Conservation (phyloP, 1,140 invertebrate genomes). For the Panulirus ornatus region DNA sequence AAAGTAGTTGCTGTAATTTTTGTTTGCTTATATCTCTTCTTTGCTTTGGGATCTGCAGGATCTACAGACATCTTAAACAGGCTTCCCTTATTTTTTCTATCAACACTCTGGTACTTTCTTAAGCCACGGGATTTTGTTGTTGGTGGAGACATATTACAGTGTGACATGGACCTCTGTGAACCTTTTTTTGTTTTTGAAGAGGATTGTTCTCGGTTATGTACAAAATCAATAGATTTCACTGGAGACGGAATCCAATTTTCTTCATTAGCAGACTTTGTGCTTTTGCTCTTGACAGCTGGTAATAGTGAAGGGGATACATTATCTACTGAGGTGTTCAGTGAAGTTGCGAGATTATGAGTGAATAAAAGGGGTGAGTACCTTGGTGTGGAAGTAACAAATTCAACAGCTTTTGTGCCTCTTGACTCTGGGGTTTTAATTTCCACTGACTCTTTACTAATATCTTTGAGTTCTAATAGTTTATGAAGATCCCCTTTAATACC, state of each 20-base stretch:
- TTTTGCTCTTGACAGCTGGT: neutral
- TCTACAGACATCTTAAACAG: neutral
- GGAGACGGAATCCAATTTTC: neutral
- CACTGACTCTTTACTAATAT: neutral
- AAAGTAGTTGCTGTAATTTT: constrained; percentile 8
- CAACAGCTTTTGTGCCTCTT: neutral
- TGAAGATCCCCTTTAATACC: neutral
- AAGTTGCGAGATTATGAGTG: neutral
- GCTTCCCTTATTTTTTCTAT: neutral
- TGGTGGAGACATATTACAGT: neutral
- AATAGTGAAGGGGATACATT: constrained; percentile 1
- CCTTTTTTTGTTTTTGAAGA: neutral
- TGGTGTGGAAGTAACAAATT: constrained; percentile 1
- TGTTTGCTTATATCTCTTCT: constrained; percentile 40
- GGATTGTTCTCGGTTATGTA: neutral
- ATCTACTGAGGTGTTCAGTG: neutral
- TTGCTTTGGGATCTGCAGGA: neutral
- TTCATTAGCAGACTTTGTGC: neutral
- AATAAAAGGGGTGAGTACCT: neutral
- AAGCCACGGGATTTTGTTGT: neutral
- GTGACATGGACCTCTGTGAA: neutral
- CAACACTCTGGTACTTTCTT: constrained; percentile 1
- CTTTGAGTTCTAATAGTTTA: neutral
- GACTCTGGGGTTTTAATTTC: neutral
- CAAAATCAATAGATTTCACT: neutral